Evolutionary conservation across 2,113 vertebrate genomes (phyloP).

Genomic region (Pipra filicauda): DNA sequence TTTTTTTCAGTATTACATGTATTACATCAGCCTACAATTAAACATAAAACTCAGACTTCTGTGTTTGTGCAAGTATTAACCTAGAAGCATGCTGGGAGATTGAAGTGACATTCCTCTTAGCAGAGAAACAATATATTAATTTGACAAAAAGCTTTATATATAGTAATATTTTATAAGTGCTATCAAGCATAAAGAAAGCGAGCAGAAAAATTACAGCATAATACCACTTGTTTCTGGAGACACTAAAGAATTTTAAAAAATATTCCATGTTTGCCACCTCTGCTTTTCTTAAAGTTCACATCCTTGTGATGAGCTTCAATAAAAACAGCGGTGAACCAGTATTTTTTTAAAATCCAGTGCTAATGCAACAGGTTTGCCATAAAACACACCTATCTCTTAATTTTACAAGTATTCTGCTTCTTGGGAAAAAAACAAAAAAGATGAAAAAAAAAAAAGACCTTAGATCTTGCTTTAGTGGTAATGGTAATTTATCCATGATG

Average conservation of each 20-base stretch:
- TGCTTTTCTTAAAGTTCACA: background rate
- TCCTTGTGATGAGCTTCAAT: background rate
- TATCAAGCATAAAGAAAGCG: background rate
- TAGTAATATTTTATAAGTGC: background rate
- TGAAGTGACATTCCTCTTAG: background rate
- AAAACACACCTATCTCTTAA: background rate
- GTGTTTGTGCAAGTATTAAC: background rate
- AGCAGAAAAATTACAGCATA: background rate
- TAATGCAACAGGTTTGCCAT: background rate
- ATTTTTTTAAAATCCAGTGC: background rate
- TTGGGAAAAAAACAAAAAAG: background rate
- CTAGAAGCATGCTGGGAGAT: background rate
- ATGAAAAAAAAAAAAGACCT: rapidly evolving
- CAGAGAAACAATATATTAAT: background rate
- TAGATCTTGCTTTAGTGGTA: background rate
- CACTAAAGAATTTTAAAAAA: background rate
- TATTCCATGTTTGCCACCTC: background rate
- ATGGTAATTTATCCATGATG: background rate
- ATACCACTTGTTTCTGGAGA: background rate
- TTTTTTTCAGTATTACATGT: background rate
- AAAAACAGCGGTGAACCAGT: background rate
- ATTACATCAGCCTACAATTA: background rate
- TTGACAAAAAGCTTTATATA: background rate
- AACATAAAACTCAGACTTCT: background rate
- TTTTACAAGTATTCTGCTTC: background rate